These are phyloP conservation scores for Tympanuchus pallidicinctus DNA, from an alignment of 2,113 vertebrate species.

Conservation along the genomic window DNA sequence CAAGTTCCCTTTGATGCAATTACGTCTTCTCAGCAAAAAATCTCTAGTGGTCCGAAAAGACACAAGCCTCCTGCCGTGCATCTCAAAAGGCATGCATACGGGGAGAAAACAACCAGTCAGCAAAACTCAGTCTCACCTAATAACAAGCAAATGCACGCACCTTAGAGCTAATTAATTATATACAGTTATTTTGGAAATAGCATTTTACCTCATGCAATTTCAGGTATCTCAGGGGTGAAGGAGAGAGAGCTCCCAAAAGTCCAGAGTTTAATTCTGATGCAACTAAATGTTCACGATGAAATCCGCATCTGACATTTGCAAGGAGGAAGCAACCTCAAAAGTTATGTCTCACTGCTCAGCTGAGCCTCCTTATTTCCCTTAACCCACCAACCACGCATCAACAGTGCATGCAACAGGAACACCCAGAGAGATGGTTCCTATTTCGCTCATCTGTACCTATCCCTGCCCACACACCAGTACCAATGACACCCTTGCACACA, in stretches of 20 bases:
- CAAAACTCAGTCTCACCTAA: background rate
- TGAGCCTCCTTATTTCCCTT: background rate
- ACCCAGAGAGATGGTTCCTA: background rate
- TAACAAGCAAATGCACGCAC: background rate
- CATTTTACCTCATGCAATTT: background rate
- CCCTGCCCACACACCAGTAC: background rate
- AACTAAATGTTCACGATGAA: background rate
- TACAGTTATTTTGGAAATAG: background rate
- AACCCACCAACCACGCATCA: background rate
- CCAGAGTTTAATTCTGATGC: background rate
- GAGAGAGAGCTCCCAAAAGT: background rate
- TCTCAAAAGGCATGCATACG: background rate
- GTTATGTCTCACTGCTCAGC: background rate
- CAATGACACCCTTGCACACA: background rate
- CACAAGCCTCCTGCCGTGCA: background rate
- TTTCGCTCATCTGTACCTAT: background rate
- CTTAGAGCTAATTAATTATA: background rate
- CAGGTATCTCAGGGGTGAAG: background rate
- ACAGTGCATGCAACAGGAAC: background rate
- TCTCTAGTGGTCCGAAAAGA: background rate
- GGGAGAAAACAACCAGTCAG: background rate
- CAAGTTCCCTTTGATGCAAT: background rate
- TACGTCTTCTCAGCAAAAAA: conserved; percentile 4
- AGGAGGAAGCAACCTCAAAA: background rate
- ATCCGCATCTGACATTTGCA: background rate